A percentile compares a stretch with the other conserved stretches of the same genome.
These are phyloP conservation scores for Sciaenops ocellatus DNA, from an alignment of 2,797 vertebrate genomes.

Conservation along the genomic window DNA sequence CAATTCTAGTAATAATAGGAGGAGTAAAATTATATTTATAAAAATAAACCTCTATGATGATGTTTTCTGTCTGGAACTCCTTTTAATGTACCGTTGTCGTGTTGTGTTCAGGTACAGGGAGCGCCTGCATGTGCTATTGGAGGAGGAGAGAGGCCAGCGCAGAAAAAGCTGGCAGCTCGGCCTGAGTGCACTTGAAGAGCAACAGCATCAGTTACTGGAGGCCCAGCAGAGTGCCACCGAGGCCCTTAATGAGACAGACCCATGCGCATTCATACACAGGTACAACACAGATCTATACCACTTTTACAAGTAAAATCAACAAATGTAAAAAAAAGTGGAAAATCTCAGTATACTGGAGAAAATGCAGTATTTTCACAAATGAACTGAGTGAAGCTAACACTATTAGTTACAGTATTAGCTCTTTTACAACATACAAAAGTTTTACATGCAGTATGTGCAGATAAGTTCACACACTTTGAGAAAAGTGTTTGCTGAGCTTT, in stretches of 20 bases:
- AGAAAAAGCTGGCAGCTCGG: constrained; percentile 71
- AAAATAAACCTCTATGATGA: neutral
- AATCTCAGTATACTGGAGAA: neutral
- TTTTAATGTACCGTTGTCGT: neutral
- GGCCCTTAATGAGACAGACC: constrained; percentile 70
- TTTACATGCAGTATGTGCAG: neutral
- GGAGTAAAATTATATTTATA: neutral
- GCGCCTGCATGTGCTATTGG: constrained; percentile 66
- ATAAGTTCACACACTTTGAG: neutral
- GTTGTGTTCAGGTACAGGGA: constrained; percentile 71
- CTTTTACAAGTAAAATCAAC: neutral
- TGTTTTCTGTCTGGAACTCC: neutral
- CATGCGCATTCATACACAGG: constrained; percentile 77
- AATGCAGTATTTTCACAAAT: neutral
- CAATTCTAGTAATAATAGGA: neutral
- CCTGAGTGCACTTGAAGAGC: constrained; percentile 65
- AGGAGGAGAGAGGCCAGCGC: constrained; percentile 68
- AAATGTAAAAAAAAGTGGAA: neutral
- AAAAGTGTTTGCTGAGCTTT: no score
- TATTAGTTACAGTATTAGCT: neutral
- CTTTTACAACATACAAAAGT: neutral
- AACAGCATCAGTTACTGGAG: constrained; percentile 75
- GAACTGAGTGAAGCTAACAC: neutral
- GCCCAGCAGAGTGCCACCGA: constrained; percentile 59
- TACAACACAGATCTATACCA: constrained; percentile 23